Conservation (phyloP, 2,888 invertebrate species). For the Rhodophaea formosa region DNA sequence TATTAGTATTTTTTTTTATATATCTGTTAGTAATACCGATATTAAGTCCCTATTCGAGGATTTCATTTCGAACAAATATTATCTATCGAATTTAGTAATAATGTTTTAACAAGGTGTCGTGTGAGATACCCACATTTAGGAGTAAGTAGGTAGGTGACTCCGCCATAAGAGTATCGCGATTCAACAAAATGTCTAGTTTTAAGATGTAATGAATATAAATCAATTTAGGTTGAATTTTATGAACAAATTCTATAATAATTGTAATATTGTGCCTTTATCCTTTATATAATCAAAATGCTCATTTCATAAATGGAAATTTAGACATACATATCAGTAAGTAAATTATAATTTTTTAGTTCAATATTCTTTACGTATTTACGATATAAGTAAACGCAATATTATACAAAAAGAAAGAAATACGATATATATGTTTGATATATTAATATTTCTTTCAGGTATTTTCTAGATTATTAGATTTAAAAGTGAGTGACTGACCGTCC, state of each 20-base stretch:
- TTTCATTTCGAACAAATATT: conserved; percentile 57
- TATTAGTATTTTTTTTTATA: no score
- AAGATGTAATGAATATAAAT: conserved; percentile 20
- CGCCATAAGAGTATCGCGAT: conserved; percentile 73
- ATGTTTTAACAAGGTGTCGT: conserved; percentile 44
- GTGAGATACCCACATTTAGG: conserved; percentile 50
- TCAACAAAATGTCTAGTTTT: conserved; percentile 31
- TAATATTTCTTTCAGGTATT: conserved; percentile 35
- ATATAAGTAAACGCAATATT: conserved; percentile 24
- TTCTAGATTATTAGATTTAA: conserved; percentile 31
- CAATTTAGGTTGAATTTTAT: conserved; percentile 28
- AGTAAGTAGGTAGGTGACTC: conserved; percentile 61
- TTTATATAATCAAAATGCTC: conserved; percentile 51
- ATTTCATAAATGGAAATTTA: conserved; percentile 41
- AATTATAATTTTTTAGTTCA: conserved; percentile 36
- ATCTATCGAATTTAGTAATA: conserved; percentile 63
- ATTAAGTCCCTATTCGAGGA: conserved; percentile 37
- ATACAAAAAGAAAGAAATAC: conserved; percentile 34
- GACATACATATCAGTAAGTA: conserved; percentile 43
- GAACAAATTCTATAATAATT: conserved; percentile 46
- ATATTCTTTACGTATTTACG: conserved; percentile 27
- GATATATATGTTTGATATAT: conserved; percentile 44
- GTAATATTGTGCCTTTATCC: conserved; percentile 53
- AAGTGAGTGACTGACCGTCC: conserved; percentile 32
- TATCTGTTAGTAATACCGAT: no score